Conservation (phyloP, 1,140 invertebrate species). For the Periplaneta americana region DNA sequence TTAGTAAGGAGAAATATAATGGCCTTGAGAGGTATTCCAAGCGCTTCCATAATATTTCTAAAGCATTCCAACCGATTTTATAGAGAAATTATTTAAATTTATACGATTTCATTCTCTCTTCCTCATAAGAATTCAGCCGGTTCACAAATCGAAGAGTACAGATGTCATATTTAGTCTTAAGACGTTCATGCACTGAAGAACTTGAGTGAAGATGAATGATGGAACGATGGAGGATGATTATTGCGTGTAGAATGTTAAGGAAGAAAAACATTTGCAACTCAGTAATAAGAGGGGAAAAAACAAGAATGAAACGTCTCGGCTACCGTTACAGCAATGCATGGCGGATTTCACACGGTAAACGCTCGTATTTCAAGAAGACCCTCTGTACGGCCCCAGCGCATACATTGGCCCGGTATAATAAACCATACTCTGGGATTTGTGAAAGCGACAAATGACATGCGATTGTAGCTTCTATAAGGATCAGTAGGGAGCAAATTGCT, state of each 20-base stretch:
- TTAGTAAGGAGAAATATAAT: too few species aligned
- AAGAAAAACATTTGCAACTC: neutral
- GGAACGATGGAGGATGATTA: neutral
- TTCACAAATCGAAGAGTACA: too few species aligned
- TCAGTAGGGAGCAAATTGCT: neutral
- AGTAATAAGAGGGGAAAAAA: neutral
- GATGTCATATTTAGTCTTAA: too few species aligned
- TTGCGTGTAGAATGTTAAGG: neutral
- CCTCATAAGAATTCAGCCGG: too few species aligned
- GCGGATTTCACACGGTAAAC: neutral
- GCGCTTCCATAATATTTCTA: too few species aligned
- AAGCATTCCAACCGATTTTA: too few species aligned
- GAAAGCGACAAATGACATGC: too few species aligned
- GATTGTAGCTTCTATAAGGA: neutral
- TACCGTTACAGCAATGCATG: neutral
- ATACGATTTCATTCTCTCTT: too few species aligned
- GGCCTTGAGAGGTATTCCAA: too few species aligned
- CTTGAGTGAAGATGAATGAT: neutral
- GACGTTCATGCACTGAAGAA: neutral
- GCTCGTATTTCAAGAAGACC: neutral
- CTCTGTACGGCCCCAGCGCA: neutral
- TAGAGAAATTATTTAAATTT: too few species aligned
- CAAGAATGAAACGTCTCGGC: neutral
- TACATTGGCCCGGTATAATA: neutral
- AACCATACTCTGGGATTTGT: too few species aligned